Percentiles rank a stretch among this genome's conserved stretches.
Evolutionary conservation across 2,888 invertebrate genomes (phyloP).

Genomic region (Phyllotreta cruciferae): DNA sequence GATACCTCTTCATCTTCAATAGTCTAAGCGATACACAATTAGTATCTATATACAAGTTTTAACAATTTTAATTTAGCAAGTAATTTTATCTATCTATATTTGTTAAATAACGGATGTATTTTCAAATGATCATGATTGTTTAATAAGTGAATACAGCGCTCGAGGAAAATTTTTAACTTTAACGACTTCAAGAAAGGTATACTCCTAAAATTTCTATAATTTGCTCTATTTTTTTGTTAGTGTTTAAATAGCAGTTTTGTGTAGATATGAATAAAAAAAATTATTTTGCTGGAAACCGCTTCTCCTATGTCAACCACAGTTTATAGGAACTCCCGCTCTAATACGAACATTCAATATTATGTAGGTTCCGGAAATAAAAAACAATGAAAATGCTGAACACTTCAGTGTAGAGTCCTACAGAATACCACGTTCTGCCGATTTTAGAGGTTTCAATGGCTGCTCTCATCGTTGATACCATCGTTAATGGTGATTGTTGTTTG

Average conservation of each 20-base stretch:
- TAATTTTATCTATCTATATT: no score
- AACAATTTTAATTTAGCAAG: no score
- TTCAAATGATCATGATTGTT: no score
- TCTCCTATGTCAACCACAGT: conserved; percentile 1
- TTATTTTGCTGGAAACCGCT: conserved; percentile 1
- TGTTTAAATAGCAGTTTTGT: no score
- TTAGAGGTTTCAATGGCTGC: conserved; percentile 7
- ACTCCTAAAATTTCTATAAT: no score
- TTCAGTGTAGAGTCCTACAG: conserved; percentile 12
- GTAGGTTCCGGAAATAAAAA: conserved; percentile 25
- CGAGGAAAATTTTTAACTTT: no score
- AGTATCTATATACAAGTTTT: no score
- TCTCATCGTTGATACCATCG: neutral
- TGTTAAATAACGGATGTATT: no score
- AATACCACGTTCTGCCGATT: conserved; percentile 15
- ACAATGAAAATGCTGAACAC: conserved; percentile 31
- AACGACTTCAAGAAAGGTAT: no score
- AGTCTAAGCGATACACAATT: neutral
- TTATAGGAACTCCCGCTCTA: conserved; percentile 17
- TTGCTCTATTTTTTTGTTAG: no score
- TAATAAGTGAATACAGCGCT: no score
- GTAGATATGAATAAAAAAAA: no score
- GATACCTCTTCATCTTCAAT: conserved; percentile 2
- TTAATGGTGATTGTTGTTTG: conserved; percentile 6
- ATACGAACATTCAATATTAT: conserved; percentile 30